phyloP scores from a whole-genome alignment of 1,140 invertebrate genomes.

The Leptestheria dahalacensis region DNA sequence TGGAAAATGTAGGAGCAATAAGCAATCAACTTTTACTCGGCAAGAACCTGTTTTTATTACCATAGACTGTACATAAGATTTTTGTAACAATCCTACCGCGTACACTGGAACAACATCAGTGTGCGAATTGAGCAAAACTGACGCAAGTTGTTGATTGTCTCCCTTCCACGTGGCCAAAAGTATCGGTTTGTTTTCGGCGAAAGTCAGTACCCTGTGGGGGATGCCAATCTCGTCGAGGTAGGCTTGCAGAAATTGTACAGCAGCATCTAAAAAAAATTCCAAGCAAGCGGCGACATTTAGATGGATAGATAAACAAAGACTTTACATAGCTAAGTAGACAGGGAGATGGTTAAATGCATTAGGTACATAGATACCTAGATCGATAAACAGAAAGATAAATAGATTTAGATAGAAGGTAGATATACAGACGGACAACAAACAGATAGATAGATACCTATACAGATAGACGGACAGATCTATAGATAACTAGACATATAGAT shows the following conservation, averaged over 20 bases:
- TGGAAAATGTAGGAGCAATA: no score
- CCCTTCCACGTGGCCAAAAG: constrained; percentile 70
- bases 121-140: constrained; percentile 76
- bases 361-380: no score
- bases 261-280: constrained; percentile 43
- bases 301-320: constrained; percentile 11
- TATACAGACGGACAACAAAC: no score
- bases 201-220: constrained; percentile 37
- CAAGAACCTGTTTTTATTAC: neutral
- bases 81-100: constrained; percentile 37
- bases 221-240: constrained; percentile 51
- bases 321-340: no score
- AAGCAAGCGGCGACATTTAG: no score
- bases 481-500: no score
- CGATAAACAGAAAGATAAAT: no score
- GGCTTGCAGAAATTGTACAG: constrained; percentile 49
- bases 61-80: neutral
- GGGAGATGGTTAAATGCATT: no score
- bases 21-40: no score
- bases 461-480: no score
- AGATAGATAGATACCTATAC: no score
- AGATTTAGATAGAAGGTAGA: no score
- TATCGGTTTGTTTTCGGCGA: constrained; percentile 49
- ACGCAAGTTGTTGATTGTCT: constrained; percentile 44
- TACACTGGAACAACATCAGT: constrained; percentile 91